phyloP scores from a whole-genome alignment of 2,888 invertebrate species.

The Didymodactylos carnosus region DNA sequence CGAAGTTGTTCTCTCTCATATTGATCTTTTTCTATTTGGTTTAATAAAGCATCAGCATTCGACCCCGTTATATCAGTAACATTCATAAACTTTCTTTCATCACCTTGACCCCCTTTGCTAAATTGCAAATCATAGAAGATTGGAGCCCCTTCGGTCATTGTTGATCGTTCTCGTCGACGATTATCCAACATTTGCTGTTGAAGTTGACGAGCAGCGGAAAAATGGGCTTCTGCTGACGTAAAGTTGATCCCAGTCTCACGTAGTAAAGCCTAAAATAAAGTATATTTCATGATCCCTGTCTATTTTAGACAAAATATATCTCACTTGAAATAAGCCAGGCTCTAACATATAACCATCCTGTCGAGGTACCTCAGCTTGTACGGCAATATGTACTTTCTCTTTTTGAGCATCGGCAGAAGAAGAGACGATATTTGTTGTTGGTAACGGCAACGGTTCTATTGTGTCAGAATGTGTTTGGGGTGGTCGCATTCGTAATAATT shows the following conservation, averaged over 20 bases:
- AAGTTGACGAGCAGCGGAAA: neutral
- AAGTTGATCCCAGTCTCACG: neutral
- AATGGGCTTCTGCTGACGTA: neutral
- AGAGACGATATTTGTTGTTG: neutral
- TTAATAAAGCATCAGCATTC: neutral
- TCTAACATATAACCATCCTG: neutral
- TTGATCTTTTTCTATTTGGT: neutral
- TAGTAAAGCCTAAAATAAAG: neutral
- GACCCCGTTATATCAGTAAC: neutral
- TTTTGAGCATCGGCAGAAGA: neutral
- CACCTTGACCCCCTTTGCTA: neutral
- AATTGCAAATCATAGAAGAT: neutral
- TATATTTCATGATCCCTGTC: neutral
- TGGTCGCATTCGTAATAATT: neutral
- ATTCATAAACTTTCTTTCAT: neutral
- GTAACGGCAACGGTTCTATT: neutral
- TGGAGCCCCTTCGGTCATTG: neutral
- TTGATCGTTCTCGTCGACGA: neutral
- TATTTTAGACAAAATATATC: neutral
- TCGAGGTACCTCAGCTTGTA: neutral
- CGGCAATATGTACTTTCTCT: neutral
- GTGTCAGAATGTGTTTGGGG: neutral
- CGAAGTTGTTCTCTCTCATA: neutral
- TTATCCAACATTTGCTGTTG: neutral
- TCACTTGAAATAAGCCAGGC: neutral